These are phyloP conservation scores for Pseudococcus viburni DNA, from an alignment of 2,888 invertebrate genomes.

Conservation along the genomic window DNA sequence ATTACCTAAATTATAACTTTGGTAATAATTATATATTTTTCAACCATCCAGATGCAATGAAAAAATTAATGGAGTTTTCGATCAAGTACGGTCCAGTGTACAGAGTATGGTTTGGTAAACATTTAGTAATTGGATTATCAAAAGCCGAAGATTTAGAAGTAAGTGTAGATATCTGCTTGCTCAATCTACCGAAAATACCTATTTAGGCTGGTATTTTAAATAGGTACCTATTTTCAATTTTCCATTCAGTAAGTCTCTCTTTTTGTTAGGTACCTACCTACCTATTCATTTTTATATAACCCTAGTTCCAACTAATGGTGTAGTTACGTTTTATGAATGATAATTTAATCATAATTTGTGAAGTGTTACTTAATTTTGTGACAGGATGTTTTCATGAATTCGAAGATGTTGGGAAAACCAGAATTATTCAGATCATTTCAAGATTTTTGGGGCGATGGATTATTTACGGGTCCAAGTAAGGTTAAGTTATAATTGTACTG, in stretches of 20 bases:
- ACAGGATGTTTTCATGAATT: conserved; percentile 56
- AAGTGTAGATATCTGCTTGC: background rate
- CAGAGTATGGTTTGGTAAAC: conserved; percentile 57
- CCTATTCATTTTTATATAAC: no score
- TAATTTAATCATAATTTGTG: no score
- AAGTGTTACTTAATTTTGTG: background rate
- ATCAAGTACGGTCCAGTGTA: conserved; percentile 29
- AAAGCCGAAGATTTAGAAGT: conserved; percentile 59
- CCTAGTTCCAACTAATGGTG: no score
- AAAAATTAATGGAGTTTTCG: conserved; percentile 34
- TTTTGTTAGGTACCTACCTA: no score
- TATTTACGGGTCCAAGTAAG: conserved; percentile 59
- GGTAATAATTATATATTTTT: background rate
- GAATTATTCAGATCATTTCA: conserved; percentile 55
- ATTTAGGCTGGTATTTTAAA: no score
- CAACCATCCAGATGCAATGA: conserved; percentile 33
- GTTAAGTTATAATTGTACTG: background rate
- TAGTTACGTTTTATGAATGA: no score
- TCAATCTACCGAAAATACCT: no score
- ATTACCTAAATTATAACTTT: background rate
- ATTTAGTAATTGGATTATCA: conserved; percentile 32
- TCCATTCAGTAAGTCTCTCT: background rate
- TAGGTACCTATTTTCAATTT: no score
- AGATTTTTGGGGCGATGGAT: conserved; percentile 56
- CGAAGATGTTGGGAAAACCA: conserved; percentile 60